These are phyloP conservation scores for Melinopterus prodromus DNA, from an alignment of 2,888 invertebrate genomes.

Conservation along the genomic window DNA sequence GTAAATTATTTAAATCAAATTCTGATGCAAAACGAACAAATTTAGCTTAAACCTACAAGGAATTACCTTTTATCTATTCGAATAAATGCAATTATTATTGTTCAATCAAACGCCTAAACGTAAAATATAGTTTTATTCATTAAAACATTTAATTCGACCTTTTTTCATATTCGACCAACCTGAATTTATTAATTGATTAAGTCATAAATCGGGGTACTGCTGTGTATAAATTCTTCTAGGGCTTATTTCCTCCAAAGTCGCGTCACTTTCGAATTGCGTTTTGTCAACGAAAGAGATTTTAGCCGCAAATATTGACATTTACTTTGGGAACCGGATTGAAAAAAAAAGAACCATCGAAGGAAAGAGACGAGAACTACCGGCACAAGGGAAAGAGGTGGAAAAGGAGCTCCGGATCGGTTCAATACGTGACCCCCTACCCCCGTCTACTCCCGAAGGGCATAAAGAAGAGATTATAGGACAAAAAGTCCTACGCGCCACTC, in stretches of 20 bases:
- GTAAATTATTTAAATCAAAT: too few relatives aligned
- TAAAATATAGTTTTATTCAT: too few relatives aligned
- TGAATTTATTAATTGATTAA: too few relatives aligned
- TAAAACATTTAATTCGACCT: too few relatives aligned
- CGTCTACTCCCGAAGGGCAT: neutral
- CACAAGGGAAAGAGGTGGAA: neutral
- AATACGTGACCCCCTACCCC: conserved; percentile 14
- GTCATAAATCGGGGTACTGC: too few relatives aligned
- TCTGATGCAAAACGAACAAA: too few relatives aligned
- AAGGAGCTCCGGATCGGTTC: neutral
- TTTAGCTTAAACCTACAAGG: too few relatives aligned
- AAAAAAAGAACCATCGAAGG: neutral
- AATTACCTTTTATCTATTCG: too few relatives aligned
- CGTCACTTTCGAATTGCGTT: conserved; percentile 16
- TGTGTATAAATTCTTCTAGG: neutral
- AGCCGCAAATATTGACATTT: conserved; percentile 33
- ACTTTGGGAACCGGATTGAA: conserved; percentile 26
- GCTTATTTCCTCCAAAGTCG: neutral
- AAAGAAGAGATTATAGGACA: conserved; percentile 4
- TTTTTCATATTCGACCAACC: too few relatives aligned
- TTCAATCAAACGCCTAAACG: too few relatives aligned
- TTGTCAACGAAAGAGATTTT: conserved; percentile 25
- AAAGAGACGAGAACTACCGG: neutral
- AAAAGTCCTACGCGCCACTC: neutral
- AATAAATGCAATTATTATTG: too few relatives aligned